Evolutionary conservation across 2,888 invertebrate species (phyloP).

Genomic region (Lamproptera curius): DNA sequence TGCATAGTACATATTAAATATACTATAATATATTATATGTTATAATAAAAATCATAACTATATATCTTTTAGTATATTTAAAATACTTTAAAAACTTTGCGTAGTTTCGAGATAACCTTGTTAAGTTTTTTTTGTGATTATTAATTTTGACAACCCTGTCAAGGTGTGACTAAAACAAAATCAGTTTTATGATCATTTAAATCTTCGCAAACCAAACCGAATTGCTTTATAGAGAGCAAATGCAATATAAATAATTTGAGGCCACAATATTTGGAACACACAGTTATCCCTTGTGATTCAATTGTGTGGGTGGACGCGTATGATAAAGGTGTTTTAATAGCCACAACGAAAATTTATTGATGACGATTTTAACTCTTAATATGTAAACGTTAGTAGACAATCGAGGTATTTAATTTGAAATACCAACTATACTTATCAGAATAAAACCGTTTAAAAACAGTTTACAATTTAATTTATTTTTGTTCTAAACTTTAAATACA

Average conservation of each 20-base stretch:
- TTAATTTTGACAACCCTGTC: conserved; percentile 14
- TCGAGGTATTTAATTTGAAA: background rate
- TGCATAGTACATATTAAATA: too few species aligned
- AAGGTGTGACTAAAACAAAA: conserved; percentile 1
- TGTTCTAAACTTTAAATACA: too few species aligned
- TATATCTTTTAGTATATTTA: too few species aligned
- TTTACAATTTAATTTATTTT: too few species aligned
- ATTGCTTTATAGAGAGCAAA: conserved; percentile 18
- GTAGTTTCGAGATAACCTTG: too few species aligned
- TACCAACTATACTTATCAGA: background rate
- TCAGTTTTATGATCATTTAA: conserved; percentile 16
- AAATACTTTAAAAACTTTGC: too few species aligned
- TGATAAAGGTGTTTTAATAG: conserved; percentile 10
- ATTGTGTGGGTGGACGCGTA: conserved; percentile 12
- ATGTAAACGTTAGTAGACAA: background rate
- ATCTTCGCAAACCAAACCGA: conserved; percentile 13
- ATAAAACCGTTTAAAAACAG: background rate
- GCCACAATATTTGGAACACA: conserved; percentile 12
- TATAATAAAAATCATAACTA: too few species aligned
- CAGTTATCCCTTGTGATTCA: conserved; percentile 16
- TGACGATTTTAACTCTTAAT: background rate
- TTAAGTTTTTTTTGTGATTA: background rate
- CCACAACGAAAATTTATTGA: conserved; percentile 3
- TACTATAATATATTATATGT: too few species aligned
- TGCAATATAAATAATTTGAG: conserved; percentile 16